phyloP scores from a whole-genome alignment of 1,140 invertebrate genomes.

The Cotesia chilonis region DNA sequence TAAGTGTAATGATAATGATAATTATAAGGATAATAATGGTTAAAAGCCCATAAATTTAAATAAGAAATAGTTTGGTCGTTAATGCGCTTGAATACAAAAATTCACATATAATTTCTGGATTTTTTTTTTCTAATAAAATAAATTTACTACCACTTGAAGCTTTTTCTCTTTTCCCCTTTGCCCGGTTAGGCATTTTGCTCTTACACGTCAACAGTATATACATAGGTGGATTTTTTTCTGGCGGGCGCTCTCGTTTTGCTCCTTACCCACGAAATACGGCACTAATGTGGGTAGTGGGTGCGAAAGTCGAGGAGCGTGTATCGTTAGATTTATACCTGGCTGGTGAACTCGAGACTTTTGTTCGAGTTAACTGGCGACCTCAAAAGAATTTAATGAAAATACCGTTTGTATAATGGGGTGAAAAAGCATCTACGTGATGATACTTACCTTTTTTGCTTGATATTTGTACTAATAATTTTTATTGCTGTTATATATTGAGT shows the following conservation, averaged over 20 bases:
- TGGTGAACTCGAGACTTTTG: constrained; percentile 54
- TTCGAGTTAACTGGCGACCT: constrained; percentile 50
- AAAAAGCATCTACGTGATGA: constrained; percentile 19
- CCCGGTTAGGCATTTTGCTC: not conserved
- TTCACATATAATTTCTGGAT: not conserved
- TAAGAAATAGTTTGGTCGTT: constrained; percentile 14
- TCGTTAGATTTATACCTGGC: constrained; percentile 59
- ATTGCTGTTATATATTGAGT: no score
- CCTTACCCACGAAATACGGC: constrained; percentile 32
- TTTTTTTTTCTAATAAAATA: constrained; percentile 4
- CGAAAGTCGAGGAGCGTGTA: constrained; percentile 41
- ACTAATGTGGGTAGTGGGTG: constrained; percentile 20
- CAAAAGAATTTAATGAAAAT: constrained; percentile 63
- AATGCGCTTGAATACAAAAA: constrained; percentile 3
- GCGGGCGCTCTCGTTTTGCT: not conserved
- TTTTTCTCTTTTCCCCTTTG: not conserved
- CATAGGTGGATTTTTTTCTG: constrained; percentile 33
- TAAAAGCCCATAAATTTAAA: no score
- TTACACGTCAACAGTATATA: constrained; percentile 47
- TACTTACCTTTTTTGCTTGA: constrained; percentile 23
- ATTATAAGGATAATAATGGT: no score
- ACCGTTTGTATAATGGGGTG: constrained; percentile 41
- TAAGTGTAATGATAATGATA: no score
- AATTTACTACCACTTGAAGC: constrained; percentile 1
- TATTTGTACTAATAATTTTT: constrained; percentile 15